phyloP scores from a whole-genome alignment of 1,140 invertebrate genomes.

The Choristoneura fumiferana region DNA sequence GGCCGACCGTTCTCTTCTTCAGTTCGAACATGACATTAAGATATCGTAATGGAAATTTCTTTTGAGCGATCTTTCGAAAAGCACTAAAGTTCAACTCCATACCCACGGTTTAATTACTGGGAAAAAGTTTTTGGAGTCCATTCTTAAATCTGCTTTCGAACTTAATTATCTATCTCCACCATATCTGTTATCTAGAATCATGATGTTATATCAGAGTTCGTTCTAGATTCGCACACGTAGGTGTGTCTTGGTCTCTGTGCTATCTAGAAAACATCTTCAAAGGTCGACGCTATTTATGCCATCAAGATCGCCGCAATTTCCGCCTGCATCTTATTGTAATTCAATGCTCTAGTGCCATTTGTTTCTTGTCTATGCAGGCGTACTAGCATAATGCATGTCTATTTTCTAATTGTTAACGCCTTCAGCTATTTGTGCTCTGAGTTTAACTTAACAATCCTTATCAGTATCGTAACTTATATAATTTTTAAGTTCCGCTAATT shows the following conservation, averaged over 20 bases:
- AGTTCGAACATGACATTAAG: neutral
- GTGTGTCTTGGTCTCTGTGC: neutral
- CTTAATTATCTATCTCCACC: constrained; percentile 9
- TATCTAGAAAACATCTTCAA: constrained; percentile 14
- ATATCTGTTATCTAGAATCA: no score
- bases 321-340: constrained; percentile 30
- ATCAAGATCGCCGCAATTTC: constrained; percentile 26
- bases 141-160: neutral
- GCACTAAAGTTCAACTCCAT: neutral
- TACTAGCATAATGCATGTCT: neutral
- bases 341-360: constrained; percentile 27
- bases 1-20: neutral
- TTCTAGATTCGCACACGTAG: constrained; percentile 6
- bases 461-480: no score
- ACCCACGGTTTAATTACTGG: constrained; percentile 11
- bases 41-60: constrained; percentile 8
- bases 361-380: constrained; percentile 20
- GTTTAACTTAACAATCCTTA: neutral
- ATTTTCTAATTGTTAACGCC: constrained; percentile 4
- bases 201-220: neutral
- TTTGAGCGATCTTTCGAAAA: neutral
- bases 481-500: no score
- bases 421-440: constrained; percentile 6
- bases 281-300: constrained; percentile 25
- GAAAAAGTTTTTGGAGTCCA: neutral